Base-by-base conservation (phyloP, 1,140 invertebrate genomes). In the Stegodyphus dumicola region DNA sequence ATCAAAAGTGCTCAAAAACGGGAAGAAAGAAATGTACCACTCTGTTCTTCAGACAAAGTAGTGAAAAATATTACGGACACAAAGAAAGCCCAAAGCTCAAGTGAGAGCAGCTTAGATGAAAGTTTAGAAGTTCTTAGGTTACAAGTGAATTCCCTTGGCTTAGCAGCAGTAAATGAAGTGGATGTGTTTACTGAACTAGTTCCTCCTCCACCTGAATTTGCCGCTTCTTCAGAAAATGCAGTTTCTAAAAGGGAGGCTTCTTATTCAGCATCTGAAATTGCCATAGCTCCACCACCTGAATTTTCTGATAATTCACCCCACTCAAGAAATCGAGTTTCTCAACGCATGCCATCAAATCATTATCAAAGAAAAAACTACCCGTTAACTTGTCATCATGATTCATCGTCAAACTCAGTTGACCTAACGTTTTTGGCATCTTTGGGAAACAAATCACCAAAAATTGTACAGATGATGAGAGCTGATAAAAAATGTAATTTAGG, bases 181-280 rank as follows among this genome's bases (percentile, higher is more conserved):
- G 88, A 89, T 85, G 87, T 87, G 13, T 85, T 87, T 66, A 83
- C 87, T 15, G 89, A 89, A 79, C 64, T 89, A 65, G 87, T 89
- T 85, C 88, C 88, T 74, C 89, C 89, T 49, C 89, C 89, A 48
- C 88, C 89, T 81, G 89, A 89, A 69, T 88, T 88, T 75, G 88
- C 88, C 66, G 78, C 67, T 78, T 49, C 48, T 69, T 15, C 64
- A 11, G 73, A 53, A 33, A 60, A 49, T 67, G 13, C 5, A 51
- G 51, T 10, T 70, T 10, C 51, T 51, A 74, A n/a, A 75, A 80
- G 64, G 70, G 81, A 85, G 56, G 7, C 17, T 9, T 70, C 81
- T 33, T 85, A 81, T 54, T 70, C 60, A n/a, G n/a, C 75, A 52
- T 77, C 78, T 7, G 79, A 77, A 67, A 87, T 87, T 52, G 86